Percentiles rank a stretch among this genome's conserved stretches.
Conservation (phyloP, 2,797 vertebrate species). For the Antrozous pallidus region DNA sequence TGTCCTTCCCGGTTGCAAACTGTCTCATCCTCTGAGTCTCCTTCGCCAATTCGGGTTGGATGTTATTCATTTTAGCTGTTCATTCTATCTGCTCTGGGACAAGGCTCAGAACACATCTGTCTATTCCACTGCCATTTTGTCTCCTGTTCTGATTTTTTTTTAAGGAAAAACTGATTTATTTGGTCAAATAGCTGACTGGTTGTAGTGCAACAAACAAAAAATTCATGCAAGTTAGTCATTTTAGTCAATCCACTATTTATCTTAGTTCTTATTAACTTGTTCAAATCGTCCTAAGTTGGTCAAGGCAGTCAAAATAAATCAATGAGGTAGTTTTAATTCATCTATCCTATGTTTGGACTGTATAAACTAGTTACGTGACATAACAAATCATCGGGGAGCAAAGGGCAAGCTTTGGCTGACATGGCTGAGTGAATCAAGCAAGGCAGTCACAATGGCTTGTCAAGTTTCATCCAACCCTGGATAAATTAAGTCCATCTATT, state of each 20-base stretch:
- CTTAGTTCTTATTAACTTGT: slow-evolving; percentile 3
- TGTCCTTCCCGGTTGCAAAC: no score
- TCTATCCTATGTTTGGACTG: background rate
- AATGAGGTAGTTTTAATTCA: slow-evolving; percentile 8
- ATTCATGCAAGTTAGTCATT: slow-evolving; percentile 33
- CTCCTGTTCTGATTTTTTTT: background rate
- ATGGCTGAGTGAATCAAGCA: background rate
- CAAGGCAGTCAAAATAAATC: background rate
- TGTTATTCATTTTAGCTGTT: no score
- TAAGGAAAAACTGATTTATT: slow-evolving; percentile 20
- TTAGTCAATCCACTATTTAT: slow-evolving; percentile 28
- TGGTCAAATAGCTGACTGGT: background rate
- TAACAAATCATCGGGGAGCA: background rate
- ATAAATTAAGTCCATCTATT: background rate
- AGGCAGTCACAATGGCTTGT: background rate
- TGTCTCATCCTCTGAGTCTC: no score
- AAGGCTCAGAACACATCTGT: no score
- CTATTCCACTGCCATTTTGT: no score
- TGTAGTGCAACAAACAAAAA: background rate
- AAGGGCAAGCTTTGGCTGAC: background rate
- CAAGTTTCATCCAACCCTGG: background rate
- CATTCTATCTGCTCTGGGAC: no score
- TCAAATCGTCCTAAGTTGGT: background rate
- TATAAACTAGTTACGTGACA: background rate
- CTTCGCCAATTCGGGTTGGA: no score